A percentile compares a stretch with the other conserved stretches of the same genome.
phyloP scores from a whole-genome alignment of 2,113 vertebrate genomes.

The human (Homo sapiens) region GRCh38 chr21:14823501-14824000 shows the following conservation, averaged over 20 bases:
- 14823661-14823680: neutral
- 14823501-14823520: slow-evolving; percentile 14
- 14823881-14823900: neutral
- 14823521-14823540: slow-evolving; percentile 33
- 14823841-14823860: neutral
- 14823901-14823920: neutral
- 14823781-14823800: neutral
- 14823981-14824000: neutral
- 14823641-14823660: neutral
- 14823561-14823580: slow-evolving; percentile 47
- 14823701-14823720: neutral
- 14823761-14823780: neutral
- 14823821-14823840: neutral
- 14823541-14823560: slow-evolving; percentile 41
- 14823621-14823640: neutral
- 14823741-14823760: neutral
- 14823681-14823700: neutral
- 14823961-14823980: slow-evolving; percentile 18
- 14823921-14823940: neutral
- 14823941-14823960: slow-evolving; percentile 4
- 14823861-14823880: neutral
- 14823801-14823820: slow-evolving; percentile 22
- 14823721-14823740: neutral
- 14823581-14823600: slow-evolving; percentile 30
- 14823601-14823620: neutral